Conservation (phyloP, 23 tunicate genomes). For the Aplidium turbinatum region DNA sequence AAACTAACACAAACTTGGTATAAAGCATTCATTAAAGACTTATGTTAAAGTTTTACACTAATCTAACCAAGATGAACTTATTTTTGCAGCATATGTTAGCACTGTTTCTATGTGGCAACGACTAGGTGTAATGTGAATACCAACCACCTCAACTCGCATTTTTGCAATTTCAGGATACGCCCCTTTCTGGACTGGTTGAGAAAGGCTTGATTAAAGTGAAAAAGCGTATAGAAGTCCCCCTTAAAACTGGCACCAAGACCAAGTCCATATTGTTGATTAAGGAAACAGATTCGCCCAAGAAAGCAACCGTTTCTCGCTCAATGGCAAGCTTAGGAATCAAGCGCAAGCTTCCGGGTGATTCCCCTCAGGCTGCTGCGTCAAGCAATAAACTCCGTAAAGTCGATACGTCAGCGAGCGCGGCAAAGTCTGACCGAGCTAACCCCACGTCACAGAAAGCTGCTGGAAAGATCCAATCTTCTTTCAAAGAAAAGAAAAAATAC, state of each 20-base stretch:
- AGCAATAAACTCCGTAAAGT: conserved; percentile 36
- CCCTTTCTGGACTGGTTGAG: conserved; percentile 12
- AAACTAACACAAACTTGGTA: too few relatives aligned
- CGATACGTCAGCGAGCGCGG: conserved; percentile 5
- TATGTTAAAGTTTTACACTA: too few relatives aligned
- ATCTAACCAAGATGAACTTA: too few relatives aligned
- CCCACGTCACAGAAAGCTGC: not conserved
- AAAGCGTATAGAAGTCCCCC: conserved; percentile 14
- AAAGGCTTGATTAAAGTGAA: conserved; percentile 37
- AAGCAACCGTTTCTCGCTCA: not conserved
- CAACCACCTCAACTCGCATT: too few relatives aligned
- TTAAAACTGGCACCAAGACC: conserved; percentile 15
- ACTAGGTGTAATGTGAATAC: too few relatives aligned
- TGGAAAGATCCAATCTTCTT: not conserved
- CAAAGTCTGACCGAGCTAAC: conserved; percentile 1
- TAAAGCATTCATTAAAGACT: too few relatives aligned
- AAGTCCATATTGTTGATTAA: conserved; percentile 58
- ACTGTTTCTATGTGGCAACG: too few relatives aligned
- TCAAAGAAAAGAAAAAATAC: conserved; percentile 44
- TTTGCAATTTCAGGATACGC: conserved; percentile 13
- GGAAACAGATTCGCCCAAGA: conserved; percentile 27
- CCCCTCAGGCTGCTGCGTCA: not conserved
- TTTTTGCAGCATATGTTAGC: too few relatives aligned
- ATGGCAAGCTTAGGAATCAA: conserved; percentile 31
- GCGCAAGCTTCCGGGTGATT: conserved; percentile 44